A percentile compares a stretch with the other conserved stretches of the same genome.
Evolutionary conservation across 1,140 invertebrate genomes (phyloP).

Genomic region (Octopus sinensis): DNA sequence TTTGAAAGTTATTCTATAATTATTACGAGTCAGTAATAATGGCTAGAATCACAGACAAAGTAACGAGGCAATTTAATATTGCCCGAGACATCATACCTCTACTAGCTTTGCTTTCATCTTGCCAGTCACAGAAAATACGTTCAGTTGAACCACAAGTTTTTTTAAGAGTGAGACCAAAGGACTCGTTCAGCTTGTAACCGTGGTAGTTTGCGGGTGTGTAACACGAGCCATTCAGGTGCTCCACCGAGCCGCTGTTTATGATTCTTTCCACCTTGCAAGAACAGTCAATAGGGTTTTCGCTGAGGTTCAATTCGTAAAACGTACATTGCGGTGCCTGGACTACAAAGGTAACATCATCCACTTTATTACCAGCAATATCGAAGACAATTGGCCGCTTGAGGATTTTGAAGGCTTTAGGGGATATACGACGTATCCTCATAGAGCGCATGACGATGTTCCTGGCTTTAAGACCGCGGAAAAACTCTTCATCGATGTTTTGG

Average conservation of each 20-base stretch:
- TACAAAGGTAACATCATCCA: slow-evolving; percentile 25
- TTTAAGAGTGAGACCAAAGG: not conserved
- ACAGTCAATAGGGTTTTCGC: slow-evolving; percentile 27
- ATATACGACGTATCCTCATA: slow-evolving; percentile 21
- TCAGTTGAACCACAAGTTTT: not conserved
- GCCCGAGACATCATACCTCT: too few species aligned
- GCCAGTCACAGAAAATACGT: slow-evolving; percentile 10
- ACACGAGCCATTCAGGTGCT: not conserved
- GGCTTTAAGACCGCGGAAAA: slow-evolving; percentile 12
- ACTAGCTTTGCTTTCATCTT: not conserved
- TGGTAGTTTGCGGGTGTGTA: not conserved
- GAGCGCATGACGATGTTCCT: slow-evolving; percentile 24
- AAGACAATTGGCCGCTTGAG: slow-evolving; percentile 22
- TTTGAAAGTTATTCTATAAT: too few species aligned
- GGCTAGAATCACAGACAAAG: too few species aligned
- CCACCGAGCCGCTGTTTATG: not conserved
- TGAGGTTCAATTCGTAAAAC: slow-evolving; percentile 27
- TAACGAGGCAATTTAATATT: too few species aligned
- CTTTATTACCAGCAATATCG: slow-evolving; percentile 26
- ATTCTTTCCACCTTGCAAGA: slow-evolving; percentile 20
- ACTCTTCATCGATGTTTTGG: not conserved
- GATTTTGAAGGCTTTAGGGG: slow-evolving; percentile 18
- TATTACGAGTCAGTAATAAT: too few species aligned
- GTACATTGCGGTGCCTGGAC: slow-evolving; percentile 21
- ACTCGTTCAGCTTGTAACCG: not conserved